phyloP scores from a whole-genome alignment of 1,140 invertebrate species.

The Megathymus violae region DNA sequence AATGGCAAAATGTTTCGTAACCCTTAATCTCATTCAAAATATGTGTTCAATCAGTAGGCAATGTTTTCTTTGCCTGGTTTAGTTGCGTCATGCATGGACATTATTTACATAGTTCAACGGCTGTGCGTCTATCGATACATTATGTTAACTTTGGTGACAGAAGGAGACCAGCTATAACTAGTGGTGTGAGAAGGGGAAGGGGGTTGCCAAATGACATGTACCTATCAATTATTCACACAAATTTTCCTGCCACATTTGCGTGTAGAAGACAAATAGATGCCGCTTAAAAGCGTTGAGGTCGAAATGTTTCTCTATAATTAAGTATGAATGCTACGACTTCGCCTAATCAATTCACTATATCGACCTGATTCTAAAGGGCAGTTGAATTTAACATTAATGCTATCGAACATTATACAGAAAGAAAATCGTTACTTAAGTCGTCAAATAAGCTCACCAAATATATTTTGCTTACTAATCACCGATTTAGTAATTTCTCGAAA shows the following conservation, averaged over 20 bases:
- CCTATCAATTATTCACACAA: constrained; percentile 80
- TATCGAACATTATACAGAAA: constrained; percentile 8
- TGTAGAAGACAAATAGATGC: constrained; percentile 75
- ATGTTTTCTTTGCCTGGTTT: constrained; percentile 1
- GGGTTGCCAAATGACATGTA: constrained; percentile 81
- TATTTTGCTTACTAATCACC: too few species aligned
- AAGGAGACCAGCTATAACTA: constrained; percentile 47
- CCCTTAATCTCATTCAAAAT: constrained; percentile 5
- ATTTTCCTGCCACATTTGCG: constrained; percentile 78
- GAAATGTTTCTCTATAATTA: constrained; percentile 66
- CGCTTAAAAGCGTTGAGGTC: constrained; percentile 56
- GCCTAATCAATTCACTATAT: constrained; percentile 36
- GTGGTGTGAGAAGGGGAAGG: constrained; percentile 54
- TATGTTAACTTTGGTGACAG: constrained; percentile 51
- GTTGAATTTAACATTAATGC: constrained; percentile 22
- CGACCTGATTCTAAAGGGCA: constrained; percentile 32
- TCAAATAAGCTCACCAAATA: too few species aligned
- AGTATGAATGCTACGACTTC: constrained; percentile 24
- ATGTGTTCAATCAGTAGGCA: constrained; percentile 22
- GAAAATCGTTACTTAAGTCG: too few species aligned
- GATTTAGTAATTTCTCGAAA: too few species aligned
- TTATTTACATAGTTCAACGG: constrained; percentile 13
- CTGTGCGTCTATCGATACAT: constrained; percentile 23
- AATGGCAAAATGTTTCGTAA: constrained; percentile 7
- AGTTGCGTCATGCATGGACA: constrained; percentile 13